phyloP scores from a whole-genome alignment of 2,888 invertebrate species.

The Drosophila subquinaria region DNA sequence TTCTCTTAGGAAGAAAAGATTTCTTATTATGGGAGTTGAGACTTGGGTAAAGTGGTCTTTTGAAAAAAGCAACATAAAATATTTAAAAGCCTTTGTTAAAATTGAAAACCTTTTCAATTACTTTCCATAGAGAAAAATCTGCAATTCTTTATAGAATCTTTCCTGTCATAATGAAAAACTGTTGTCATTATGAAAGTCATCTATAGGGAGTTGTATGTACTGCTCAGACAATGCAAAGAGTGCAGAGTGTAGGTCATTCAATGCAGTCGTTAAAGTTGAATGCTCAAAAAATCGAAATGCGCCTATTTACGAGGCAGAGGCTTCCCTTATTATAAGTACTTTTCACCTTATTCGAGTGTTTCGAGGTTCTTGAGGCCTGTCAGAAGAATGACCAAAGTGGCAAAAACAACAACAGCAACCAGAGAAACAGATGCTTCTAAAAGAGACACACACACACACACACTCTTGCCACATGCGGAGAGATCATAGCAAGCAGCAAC shows the following conservation, averaged over 20 bases:
- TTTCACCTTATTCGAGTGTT: constrained; percentile 62
- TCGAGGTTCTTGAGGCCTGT: constrained; percentile 49
- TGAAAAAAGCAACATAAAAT: background rate
- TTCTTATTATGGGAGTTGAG: background rate
- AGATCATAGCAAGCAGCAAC: constrained; percentile 71
- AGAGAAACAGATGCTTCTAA: constrained; percentile 70
- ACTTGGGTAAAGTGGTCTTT: background rate
- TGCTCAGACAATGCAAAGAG: background rate
- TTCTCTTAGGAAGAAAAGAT: background rate
- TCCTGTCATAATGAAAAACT: background rate
- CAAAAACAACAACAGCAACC: constrained; percentile 55
- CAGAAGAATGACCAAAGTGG: constrained; percentile 56
- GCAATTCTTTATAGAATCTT: background rate
- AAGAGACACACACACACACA: constrained; percentile 38
- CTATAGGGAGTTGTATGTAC: background rate
- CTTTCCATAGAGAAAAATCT: background rate
- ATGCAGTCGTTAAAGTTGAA: constrained; percentile 20
- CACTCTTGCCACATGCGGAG: constrained; percentile 42
- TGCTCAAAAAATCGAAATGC: constrained; percentile 34
- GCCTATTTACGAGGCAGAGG: constrained; percentile 43
- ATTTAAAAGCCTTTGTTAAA: background rate
- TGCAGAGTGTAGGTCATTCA: constrained; percentile 11
- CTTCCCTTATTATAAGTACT: constrained; percentile 65
- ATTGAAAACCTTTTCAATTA: background rate
- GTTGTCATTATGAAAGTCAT: background rate